A percentile compares a stretch with the other conserved stretches of the same genome.
Conservation (phyloP, 2,888 invertebrate genomes). For the Prosopocoilus inquinatus region DNA sequence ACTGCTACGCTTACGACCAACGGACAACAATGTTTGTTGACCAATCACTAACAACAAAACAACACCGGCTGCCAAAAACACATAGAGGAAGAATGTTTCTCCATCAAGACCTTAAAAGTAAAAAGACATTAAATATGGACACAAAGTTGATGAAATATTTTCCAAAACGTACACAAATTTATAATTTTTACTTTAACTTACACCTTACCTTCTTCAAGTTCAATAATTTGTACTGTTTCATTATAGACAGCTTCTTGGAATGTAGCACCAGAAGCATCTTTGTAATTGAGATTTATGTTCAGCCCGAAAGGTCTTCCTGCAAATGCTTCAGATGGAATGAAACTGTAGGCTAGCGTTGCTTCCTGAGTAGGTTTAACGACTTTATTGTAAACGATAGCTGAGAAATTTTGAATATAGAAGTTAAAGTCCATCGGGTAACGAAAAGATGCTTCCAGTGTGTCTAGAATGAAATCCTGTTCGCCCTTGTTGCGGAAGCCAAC, state of each 20-base stretch:
- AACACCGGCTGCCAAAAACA: conserved; percentile 88
- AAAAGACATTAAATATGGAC: not conserved
- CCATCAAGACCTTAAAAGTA: conserved; percentile 74
- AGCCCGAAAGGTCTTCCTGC: conserved; percentile 96
- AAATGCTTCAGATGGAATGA: conserved; percentile 94
- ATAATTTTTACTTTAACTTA: conserved; percentile 1
- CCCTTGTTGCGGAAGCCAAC: conserved; percentile 97
- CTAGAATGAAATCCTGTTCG: conserved; percentile 83
- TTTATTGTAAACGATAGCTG: conserved; percentile 82
- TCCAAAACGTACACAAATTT: not conserved
- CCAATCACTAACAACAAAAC: conserved; percentile 85
- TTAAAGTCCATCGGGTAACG: conserved; percentile 98
- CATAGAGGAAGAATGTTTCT: conserved; percentile 97
- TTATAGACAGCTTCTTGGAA: conserved; percentile 93
- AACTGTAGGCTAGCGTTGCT: conserved; percentile 92
- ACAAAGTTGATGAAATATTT: not conserved
- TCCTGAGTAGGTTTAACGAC: conserved; percentile 89
- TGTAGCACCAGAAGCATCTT: conserved; percentile 67
- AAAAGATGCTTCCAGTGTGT: conserved; percentile 95
- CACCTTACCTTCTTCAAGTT: conserved; percentile 78
- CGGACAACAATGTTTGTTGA: conserved; percentile 82
- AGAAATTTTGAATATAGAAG: conserved; percentile 98
- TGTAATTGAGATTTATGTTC: conserved; percentile 88
- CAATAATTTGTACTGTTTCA: conserved; percentile 93
- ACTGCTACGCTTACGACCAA: conserved; percentile 70